Evolutionary conservation across 2,888 invertebrate genomes (phyloP), one percentile per base, ranked within the genome.

Genomic region (Ormyrus rosae): DNA sequence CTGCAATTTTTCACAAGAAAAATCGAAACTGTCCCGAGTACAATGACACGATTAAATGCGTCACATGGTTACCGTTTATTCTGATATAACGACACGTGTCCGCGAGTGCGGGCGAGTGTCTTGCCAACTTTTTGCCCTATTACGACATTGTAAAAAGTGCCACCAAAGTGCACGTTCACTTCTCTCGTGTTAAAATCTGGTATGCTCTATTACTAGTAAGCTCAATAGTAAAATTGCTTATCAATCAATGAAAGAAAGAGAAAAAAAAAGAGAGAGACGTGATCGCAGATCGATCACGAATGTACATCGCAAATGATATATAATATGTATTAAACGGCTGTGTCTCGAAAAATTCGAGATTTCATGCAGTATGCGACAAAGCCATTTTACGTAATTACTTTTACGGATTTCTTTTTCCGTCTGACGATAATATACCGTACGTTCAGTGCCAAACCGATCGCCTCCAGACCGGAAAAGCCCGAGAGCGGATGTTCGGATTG

Each of bases 351-450:
- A 76, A 76, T 72, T 71, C 45, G 50, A 75, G 13, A 76, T 72
- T 72, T 76, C 51, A 73, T 67, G 72, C 55, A 56, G 2, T 63
- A 53, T 19, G 34, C n/a, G 63, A 77, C 76, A 76, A 80, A 80
- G 76, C 72, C 45, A 34, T 77, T 77, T 76, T 81, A 77, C 76
- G 76, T 81, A 77, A 81, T 77, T 68, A 77, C 67, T 77, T 67
- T 77, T 81, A 63, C 64, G 60, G 65, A 67, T 70, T 70, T 70
- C 48, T 75, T 80, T 34, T 73, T 55, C 50, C 55, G 50, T 51
- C n/a, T 45, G 45, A 46, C 48, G 34, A 48, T 11, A 67, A 71
- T 71, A 56, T 80, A 80, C 67, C 80, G 80, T 75, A 80, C 34
- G 19, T 11, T 76, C 67, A 76, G 75, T 80, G 80, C 50, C 67